Evolutionary conservation across 2,113 vertebrate species (phyloP).

Genomic region (Struthidea cinerea): DNA sequence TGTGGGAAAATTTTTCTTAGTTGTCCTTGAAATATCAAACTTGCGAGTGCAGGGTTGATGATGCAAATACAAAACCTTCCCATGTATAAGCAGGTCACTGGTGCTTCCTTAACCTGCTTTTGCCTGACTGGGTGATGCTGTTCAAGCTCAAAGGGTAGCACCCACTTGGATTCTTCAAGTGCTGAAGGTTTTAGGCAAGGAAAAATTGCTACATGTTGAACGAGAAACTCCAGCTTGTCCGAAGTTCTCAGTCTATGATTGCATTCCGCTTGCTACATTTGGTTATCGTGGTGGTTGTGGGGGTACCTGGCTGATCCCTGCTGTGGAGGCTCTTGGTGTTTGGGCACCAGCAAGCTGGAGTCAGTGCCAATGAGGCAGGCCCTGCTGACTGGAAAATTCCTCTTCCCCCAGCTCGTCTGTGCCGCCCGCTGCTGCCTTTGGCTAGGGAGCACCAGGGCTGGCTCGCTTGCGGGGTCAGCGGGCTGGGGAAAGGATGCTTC

Average conservation of each 20-base stretch:
- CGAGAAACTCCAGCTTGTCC: background rate
- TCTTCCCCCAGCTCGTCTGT: rapidly evolving
- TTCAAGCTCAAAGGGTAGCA: background rate
- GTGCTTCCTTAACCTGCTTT: background rate
- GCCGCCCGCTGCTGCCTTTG: background rate
- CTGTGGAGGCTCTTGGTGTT: background rate
- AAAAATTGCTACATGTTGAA: background rate
- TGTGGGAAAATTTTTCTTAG: slow-evolving; percentile 24
- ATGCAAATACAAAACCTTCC: background rate
- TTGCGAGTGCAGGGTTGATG: rapidly evolving
- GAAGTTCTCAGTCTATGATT: rapidly evolving
- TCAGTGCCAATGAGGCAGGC: background rate
- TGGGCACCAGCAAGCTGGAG: rapidly evolving
- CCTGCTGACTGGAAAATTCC: background rate
- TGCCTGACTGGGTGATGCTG: background rate
- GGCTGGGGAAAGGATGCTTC: background rate
- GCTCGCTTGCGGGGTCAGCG: rapidly evolving
- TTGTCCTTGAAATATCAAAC: slow-evolving; percentile 13
- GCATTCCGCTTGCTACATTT: rapidly evolving
- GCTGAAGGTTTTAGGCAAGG: background rate
- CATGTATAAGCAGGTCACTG: background rate
- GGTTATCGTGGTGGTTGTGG: rapidly evolving
- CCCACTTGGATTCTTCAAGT: background rate
- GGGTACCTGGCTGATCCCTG: background rate
- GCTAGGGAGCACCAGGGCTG: background rate